Conservation (phyloP, 2,888 invertebrate species). For the Rhingia campestris region DNA sequence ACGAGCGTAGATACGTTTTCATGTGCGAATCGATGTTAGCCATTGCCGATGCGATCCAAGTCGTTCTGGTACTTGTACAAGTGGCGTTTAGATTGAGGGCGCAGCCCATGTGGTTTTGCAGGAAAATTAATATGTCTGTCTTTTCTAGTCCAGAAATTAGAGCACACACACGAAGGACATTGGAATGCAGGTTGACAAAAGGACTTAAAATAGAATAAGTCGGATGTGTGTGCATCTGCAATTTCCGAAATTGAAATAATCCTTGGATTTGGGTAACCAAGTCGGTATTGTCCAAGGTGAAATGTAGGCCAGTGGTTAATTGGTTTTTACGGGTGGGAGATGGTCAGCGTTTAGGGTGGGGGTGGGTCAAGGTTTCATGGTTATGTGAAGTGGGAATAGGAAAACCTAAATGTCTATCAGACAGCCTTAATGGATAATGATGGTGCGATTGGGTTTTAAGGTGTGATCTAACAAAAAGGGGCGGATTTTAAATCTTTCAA, state of each 20-base stretch:
- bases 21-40: constrained; percentile 1
- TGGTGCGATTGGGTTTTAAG: too few species aligned
- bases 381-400: too few species aligned
- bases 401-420: too few species aligned
- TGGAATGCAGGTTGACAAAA: constrained; percentile 30
- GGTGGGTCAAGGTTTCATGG: not conserved
- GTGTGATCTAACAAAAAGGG: too few species aligned
- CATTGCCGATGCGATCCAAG: not conserved
- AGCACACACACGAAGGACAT: constrained; percentile 42
- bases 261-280: constrained; percentile 8
- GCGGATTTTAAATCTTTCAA: too few species aligned
- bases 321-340: constrained; percentile 1
- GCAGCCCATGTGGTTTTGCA: constrained; percentile 10
- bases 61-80: too few species aligned
- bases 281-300: not conserved
- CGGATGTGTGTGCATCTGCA: constrained; percentile 17
- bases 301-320: constrained; percentile 34
- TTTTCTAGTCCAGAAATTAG: constrained; percentile 23
- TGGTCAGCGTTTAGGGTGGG: not conserved
- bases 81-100: not conserved
- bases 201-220: constrained; percentile 22
- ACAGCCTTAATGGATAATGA: too few species aligned
- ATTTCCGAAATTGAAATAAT: constrained; percentile 34
- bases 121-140: constrained; percentile 21
- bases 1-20: constrained; percentile 5